Percentiles rank a stretch among this genome's conserved stretches.
Evolutionary conservation across 2,888 invertebrate species (phyloP).

Genomic region (Anthophora plumipes): DNA sequence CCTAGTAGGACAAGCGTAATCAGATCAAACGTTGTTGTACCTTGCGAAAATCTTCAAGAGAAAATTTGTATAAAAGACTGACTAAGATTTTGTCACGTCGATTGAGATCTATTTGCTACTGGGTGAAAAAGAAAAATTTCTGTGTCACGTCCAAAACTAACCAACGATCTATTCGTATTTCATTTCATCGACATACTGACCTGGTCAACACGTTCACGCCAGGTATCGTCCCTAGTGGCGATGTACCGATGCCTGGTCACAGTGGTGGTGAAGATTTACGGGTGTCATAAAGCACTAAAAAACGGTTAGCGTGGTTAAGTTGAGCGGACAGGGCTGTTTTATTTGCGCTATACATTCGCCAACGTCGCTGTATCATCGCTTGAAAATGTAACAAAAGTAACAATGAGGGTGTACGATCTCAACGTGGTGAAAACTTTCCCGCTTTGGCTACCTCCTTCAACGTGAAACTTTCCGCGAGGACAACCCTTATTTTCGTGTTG

Average conservation of each 20-base stretch:
- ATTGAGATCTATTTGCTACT: neutral
- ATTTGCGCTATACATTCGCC: conserved; percentile 64
- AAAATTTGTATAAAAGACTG: neutral
- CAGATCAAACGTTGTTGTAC: conserved; percentile 1
- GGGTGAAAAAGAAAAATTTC: neutral
- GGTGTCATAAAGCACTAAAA: conserved; percentile 74
- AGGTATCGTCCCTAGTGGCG: conserved; percentile 36
- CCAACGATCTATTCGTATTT: neutral
- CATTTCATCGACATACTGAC: conserved; percentile 63
- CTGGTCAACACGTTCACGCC: conserved; percentile 42
- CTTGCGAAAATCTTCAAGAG: neutral
- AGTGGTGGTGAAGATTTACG: conserved; percentile 69
- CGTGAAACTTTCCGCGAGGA: conserved; percentile 60
- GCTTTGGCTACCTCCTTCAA: conserved; percentile 13
- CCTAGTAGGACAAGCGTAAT: neutral
- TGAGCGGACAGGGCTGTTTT: conserved; percentile 62
- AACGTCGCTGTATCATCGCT: conserved; percentile 46
- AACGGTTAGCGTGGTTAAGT: conserved; percentile 67
- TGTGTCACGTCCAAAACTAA: neutral
- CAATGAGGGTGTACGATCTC: conserved; percentile 66
- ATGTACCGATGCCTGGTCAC: conserved; percentile 33
- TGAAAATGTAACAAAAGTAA: conserved; percentile 64
- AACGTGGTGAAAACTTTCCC: conserved; percentile 47
- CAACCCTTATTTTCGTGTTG: conserved; percentile 27
- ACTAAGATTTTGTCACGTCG: neutral